Conservation (phyloP, 2,888 invertebrate species). For the Tachina fera region DNA sequence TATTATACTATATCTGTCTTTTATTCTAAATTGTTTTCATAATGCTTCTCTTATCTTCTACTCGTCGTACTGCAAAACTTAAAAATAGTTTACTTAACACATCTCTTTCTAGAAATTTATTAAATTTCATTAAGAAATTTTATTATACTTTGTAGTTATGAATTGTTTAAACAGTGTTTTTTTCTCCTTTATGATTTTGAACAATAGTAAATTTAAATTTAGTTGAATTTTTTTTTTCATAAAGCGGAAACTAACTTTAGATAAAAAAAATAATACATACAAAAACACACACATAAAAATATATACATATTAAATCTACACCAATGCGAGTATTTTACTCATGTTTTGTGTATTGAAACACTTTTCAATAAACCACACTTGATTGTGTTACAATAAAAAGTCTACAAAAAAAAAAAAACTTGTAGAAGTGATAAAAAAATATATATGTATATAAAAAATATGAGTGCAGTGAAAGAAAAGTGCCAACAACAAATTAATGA, state of each 20-base stretch:
- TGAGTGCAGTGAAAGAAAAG: constrained; percentile 23
- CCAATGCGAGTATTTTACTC: not conserved
- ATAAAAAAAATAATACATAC: constrained; percentile 39
- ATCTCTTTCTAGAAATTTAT: not conserved
- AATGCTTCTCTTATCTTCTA: not conserved
- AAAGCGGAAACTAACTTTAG: constrained; percentile 50
- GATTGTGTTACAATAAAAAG: constrained; percentile 52
- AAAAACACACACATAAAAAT: not conserved
- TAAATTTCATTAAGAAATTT: not conserved
- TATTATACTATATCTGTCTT: no score
- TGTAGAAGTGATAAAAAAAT: constrained; percentile 18
- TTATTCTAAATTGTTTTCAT: no score
- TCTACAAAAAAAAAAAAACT: constrained; percentile 15
- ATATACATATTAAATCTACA: not conserved
- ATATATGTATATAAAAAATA: not conserved
- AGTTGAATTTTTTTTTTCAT: constrained; percentile 14
- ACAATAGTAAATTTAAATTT: constrained; percentile 38
- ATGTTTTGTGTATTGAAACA: constrained; percentile 21
- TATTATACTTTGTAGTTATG: not conserved
- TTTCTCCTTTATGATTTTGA: constrained; percentile 4
- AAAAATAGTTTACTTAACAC: no score
- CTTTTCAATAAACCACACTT: constrained; percentile 44
- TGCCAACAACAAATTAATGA: not conserved
- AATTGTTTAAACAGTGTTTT: not conserved
- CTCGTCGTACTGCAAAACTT: not conserved